Evolutionary conservation across 35 echinoderm and acorn worm species (phyloP), one percentile per base, ranked within the genome.

Genomic region (Apostichopus japonicus): DNA sequence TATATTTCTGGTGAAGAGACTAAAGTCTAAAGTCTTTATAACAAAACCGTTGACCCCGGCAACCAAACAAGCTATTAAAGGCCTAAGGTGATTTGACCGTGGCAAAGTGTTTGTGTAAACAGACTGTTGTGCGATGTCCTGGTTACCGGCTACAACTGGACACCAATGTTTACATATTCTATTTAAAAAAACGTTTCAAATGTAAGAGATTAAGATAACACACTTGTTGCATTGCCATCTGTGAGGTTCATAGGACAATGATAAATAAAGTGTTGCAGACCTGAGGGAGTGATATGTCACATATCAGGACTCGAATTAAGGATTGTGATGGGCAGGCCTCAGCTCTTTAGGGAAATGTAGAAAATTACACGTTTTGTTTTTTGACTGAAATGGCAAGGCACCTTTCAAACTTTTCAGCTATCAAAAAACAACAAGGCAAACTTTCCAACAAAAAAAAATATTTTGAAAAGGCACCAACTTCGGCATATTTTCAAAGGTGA

Each of bases 151-250:
- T 90, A 54, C 19, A 22, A 15, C 59, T 24, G 17, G 4, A 90
- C 65, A 90, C 21, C 22, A 5, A 53, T 71, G 65, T 90, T 90
- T 90, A 90, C 67, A 90, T 61, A 51, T 55, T 55, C 79, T 53
- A 56, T 33, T 91, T 17, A 91, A 22, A n/a, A 70, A 27, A 9
- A 0, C 10, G 15, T 56, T 54, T 10, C 52, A 70, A 72, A 65
- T 1, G 53, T 91, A 57, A 33, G 53, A 77, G 55, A 91, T 79
- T 75, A 54, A 56, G 54, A 78, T 79, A 24, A 61, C 14, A 57
- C 14, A 62, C 11, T 57, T 10, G 23, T 56, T 65, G 62, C 16
- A 65, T 65, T 65, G 62, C 62, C 9, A 65, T 65, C 16, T 13
- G 62, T 65, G 10, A 23, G 23, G 73, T 13, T 77, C 53, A 79